These are phyloP conservation scores for Omphaloscelis lunosa DNA, from an alignment of 2,888 invertebrate genomes.

Conservation along the genomic window DNA sequence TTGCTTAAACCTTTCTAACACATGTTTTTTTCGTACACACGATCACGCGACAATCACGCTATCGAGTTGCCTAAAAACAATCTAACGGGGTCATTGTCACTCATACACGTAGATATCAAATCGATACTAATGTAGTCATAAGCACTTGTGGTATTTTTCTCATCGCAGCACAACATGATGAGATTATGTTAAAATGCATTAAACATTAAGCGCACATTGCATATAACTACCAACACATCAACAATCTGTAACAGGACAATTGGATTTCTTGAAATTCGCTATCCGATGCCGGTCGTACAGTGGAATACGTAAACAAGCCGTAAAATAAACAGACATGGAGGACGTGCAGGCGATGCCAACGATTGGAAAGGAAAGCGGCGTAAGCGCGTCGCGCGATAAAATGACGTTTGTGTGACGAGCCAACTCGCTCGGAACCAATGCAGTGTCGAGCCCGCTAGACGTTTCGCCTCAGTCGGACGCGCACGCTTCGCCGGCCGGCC, in stretches of 20 bases:
- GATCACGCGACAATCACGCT: conserved; percentile 64
- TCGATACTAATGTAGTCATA: conserved; percentile 36
- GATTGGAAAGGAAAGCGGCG: conserved; percentile 67
- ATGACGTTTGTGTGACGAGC: conserved; percentile 79
- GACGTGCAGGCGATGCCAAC: conserved; percentile 47
- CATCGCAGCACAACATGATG: conserved; percentile 44
- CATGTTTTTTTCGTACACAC: conserved; percentile 42
- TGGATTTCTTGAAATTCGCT: conserved; percentile 32
- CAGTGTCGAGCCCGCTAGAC: conserved; percentile 67
- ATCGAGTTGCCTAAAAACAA: conserved; percentile 52
- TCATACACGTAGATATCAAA: conserved; percentile 57
- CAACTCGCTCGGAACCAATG: conserved; percentile 71
- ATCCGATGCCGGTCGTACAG: conserved; percentile 42
- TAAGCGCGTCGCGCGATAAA: conserved; percentile 83
- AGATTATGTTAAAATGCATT: conserved; percentile 59
- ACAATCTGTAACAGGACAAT: conserved; percentile 15
- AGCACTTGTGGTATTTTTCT: conserved; percentile 31
- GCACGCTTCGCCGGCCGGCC: conserved; percentile 80
- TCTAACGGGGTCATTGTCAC: conserved; percentile 56
- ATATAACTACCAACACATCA: conserved; percentile 38
- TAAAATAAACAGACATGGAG: conserved; percentile 52
- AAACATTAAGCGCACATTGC: conserved; percentile 55
- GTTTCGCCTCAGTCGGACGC: conserved; percentile 71
- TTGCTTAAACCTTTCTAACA: conserved; percentile 34
- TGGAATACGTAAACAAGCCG: conserved; percentile 20